Evolutionary conservation across 2,888 invertebrate species (phyloP), one percentile per base, ranked within the genome.

Genomic region (Timandra comae): DNA sequence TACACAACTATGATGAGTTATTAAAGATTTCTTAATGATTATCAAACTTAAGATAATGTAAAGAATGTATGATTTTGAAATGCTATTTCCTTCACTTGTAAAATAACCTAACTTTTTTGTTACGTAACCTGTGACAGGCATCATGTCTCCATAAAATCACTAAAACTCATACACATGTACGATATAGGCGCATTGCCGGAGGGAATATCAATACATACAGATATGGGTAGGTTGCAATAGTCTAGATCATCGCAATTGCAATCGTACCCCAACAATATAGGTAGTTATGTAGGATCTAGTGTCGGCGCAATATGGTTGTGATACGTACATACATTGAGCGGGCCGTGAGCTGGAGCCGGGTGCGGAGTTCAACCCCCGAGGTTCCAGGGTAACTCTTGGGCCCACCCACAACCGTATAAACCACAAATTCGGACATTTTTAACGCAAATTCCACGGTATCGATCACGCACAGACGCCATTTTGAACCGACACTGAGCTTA

Each of bases 381-480:
- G 64, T 71, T 68, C 77, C 77, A 69, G 75, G 72, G 68, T 66
- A 66, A 69, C 72, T 67, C 71, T 71, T 68, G 74, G 71, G 71
- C 78, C 79, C 77, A 80, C 82, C 73, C 77, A 79, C 77, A 70
- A 77, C 73, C 67, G 75, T 67, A 76, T 72, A 69, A 57, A 78
- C 74, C 84, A 84, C 84, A 71, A 68, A 73, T 73, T 73, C 69
- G 66, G 70, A 63, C 76, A 79, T 80, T 84, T 80, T 70, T 63
- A 71, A 79, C 76, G 65, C 57, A 69, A 80, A 74, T 77, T 73
- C 70, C 84, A 75, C 84, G 63, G 77, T 84, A 85, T 85, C 80
- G 85, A 85, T 85, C 85, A 85, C 85, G 71, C 85, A 82, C 84
- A 73, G 74, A 65, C 82, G 84, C 85, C 84, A 85, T 85, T 84